Evolutionary conservation across 2,797 vertebrate genomes (phyloP).

Genomic region (Ciconia nigra): DNA sequence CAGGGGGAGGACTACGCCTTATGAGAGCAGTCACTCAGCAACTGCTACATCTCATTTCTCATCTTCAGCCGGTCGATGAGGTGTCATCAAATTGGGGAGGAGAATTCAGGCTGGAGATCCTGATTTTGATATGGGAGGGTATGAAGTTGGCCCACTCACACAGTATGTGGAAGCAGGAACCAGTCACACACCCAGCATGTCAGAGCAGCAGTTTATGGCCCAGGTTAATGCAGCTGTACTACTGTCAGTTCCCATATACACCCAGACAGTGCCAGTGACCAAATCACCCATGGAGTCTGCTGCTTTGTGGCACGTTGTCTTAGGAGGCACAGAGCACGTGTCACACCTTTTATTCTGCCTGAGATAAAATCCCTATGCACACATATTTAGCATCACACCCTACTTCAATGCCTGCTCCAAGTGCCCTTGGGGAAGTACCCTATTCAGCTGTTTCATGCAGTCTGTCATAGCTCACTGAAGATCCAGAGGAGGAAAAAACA

Average conservation of each 20-base stretch:
- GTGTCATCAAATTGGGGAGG: neutral
- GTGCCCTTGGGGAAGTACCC: neutral
- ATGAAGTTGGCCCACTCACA: neutral
- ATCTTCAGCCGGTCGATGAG: neutral
- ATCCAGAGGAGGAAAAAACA: neutral
- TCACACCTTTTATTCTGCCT: neutral
- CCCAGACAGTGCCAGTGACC: neutral
- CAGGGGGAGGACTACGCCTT: neutral
- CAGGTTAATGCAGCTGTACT: neutral
- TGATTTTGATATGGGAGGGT: neutral
- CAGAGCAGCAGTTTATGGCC: neutral
- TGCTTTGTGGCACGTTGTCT: neutral
- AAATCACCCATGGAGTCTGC: neutral
- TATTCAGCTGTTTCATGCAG: neutral
- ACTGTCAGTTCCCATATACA: neutral
- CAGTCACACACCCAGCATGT: neutral
- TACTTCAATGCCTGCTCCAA: neutral
- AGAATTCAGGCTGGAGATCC: neutral
- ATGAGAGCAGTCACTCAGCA: neutral
- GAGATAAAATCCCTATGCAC: neutral
- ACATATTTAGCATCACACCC: neutral
- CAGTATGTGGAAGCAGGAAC: neutral
- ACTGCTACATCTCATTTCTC: neutral
- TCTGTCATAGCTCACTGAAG: neutral
- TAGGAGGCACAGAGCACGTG: neutral